Evolutionary conservation across 2,113 vertebrate species (phyloP).

Genomic region (Hemichromis elongatus): DNA sequence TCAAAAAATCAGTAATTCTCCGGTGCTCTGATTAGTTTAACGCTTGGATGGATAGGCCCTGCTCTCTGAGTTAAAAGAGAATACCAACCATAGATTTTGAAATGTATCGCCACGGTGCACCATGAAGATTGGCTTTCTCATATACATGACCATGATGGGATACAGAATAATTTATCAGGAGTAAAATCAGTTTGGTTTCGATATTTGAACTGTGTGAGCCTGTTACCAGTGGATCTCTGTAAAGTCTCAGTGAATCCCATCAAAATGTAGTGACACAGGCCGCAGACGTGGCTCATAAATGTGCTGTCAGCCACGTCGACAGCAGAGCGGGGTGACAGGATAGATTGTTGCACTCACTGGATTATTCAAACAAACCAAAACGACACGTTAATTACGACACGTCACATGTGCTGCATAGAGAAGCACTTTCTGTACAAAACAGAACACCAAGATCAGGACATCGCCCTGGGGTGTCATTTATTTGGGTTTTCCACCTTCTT

Average conservation of each 20-base stretch:
- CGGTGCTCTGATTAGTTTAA: conserved; percentile 46
- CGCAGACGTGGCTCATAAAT: conserved; percentile 21
- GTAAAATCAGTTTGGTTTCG: background rate
- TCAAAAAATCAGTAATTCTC: conserved; percentile 40
- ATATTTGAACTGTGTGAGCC: background rate
- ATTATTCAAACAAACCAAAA: conserved; percentile 35
- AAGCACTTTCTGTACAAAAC: background rate
- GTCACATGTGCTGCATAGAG: background rate
- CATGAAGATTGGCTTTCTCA: background rate
- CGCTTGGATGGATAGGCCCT: conserved; percentile 23
- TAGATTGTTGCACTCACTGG: conserved; percentile 26
- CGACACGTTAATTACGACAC: conserved; percentile 8
- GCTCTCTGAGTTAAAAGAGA: conserved; percentile 39
- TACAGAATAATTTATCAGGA: background rate
- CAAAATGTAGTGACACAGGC: conserved; percentile 31
- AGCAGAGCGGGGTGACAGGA: conserved; percentile 27
- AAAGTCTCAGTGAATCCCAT: conserved; percentile 26
- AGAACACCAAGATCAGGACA: background rate
- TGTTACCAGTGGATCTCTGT: conserved; percentile 14
- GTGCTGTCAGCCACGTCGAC: conserved; percentile 28
- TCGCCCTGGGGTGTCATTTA: background rate
- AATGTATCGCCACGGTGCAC: conserved; percentile 21
- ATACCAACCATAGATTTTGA: conserved; percentile 8
- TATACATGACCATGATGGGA: background rate
- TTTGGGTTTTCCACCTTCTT: background rate